A percentile compares a stretch with the other conserved stretches of the same genome.
phyloP scores from a whole-genome alignment of 2,888 invertebrate genomes.

The Sarcophaga rosellei region DNA sequence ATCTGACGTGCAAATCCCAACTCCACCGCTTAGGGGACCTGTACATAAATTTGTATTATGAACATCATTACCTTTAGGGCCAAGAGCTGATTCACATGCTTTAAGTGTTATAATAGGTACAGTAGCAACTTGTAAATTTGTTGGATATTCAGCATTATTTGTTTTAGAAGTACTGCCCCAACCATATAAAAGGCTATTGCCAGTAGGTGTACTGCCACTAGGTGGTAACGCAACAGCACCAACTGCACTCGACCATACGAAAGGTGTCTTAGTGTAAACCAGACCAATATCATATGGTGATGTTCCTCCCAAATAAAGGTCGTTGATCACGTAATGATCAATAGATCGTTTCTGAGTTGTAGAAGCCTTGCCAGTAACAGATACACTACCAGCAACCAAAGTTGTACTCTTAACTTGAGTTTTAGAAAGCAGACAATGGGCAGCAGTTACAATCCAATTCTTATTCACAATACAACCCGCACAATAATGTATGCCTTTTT shows the following conservation, averaged over 20 bases:
- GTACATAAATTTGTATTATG: slow-evolving; percentile 78
- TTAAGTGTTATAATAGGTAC: slow-evolving; percentile 73
- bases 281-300: slow-evolving; percentile 79
- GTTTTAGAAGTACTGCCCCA: slow-evolving; percentile 78
- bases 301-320: slow-evolving; percentile 76
- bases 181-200: slow-evolving; percentile 76
- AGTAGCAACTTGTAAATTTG: slow-evolving; percentile 75
- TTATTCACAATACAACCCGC: slow-evolving; percentile 77
- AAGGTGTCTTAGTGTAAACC: slow-evolving; percentile 75
- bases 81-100: slow-evolving; percentile 73
- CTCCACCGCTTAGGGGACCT: slow-evolving; percentile 76
- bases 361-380: slow-evolving; percentile 73
- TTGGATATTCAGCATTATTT: slow-evolving; percentile 68
- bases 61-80: slow-evolving; percentile 73
- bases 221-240: slow-evolving; percentile 73
- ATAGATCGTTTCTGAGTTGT: slow-evolving; percentile 75
- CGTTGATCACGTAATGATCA: slow-evolving; percentile 74
- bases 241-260: slow-evolving; percentile 75
- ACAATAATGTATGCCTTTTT: slow-evolving; percentile 75
- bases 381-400: slow-evolving; percentile 76
- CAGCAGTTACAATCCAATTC: slow-evolving; percentile 79
- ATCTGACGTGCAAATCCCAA: slow-evolving; percentile 77
- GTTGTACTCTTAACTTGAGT: slow-evolving; percentile 73
- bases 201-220: slow-evolving; percentile 70
- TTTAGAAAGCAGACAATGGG: slow-evolving; percentile 76